Base-by-base conservation (phyloP, 2,888 invertebrate species). In the Suillia variegata region DNA sequence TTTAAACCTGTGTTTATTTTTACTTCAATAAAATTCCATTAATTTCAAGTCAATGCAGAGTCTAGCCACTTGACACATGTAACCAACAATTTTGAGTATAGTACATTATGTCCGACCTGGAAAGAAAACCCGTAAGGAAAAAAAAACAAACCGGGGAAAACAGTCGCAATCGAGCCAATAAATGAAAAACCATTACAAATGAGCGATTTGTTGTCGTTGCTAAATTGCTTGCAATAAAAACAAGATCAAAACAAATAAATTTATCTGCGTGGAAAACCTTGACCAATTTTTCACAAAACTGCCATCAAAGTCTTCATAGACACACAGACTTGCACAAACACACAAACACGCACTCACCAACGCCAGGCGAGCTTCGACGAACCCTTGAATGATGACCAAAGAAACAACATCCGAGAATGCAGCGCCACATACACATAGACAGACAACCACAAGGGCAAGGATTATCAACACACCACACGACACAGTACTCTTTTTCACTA, bases 141-240 rank as follows among this genome's bases (percentile, higher is more conserved):
- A n/a, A n/a, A n/a, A n/a, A n/a, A n/a, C n/a, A n/a, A n/a, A n/a
- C n/a, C n/a, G n/a, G n/a, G n/a, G n/a, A n/a, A n/a, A n/a, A n/a
- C n/a, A n/a, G n/a, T n/a, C n/a, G n/a, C n/a, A n/a, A 38, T n/a
- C 10, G 38, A 26, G 10, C 18, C 47, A 50, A 66, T 56, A 64
- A 66, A 67, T 68, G 61, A 58, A 56, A 66, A 64, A 64, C 67
- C 66, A 67, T 67, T 67, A 67, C 68, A 66, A 64, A 66, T 67
- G 67, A 67, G 68, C 67, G 68, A 67, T 67, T 68, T 68, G 68
- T 68, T 68, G 66, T 67, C 66, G 60, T 62, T 66, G 66, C 66
- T 68, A 66, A 68, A 68, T 68, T 66, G 67, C 64, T 59, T 64
- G 64, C 67, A 67, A 66, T 67, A 68, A 67, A 68, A 67, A 66